Evolutionary conservation across 1,140 invertebrate species (phyloP).

Genomic region (Camponotus vicinus): DNA sequence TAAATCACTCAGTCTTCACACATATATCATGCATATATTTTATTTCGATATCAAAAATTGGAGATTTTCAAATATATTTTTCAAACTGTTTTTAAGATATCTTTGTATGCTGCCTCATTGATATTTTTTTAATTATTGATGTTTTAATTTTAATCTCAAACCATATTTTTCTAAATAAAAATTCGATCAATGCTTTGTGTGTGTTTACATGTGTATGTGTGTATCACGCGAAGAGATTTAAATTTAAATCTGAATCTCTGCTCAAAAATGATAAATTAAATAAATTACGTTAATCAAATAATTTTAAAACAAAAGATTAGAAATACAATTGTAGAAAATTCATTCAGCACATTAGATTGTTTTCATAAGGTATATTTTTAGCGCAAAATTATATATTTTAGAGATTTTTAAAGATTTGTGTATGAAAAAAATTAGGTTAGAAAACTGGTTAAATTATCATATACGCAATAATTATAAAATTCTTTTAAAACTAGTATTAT

Average conservation of each 20-base stretch:
- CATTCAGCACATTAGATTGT: not conserved
- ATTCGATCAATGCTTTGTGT: not conserved
- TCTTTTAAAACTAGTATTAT: not conserved
- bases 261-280: not conserved
- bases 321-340: not conserved
- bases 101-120: not conserved
- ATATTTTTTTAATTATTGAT: no score
- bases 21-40: no score
- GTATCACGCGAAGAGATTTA: slow-evolving; percentile 21
- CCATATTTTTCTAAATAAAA: not conserved
- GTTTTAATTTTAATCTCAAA: not conserved
- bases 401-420: not conserved
- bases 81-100: not conserved
- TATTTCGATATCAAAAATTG: no score
- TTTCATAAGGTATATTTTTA: not conserved
- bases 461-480: not conserved
- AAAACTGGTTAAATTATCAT: not conserved
- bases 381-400: not conserved
- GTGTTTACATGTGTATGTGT: no score
- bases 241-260: not conserved
- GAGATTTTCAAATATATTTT: no score
- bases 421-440: slow-evolving; percentile 20
- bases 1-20: no score
- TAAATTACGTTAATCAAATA: no score
- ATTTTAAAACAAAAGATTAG: not conserved